Evolutionary conservation across 2,797 vertebrate species (phyloP).

Genomic region (Propithecus deckenii): DNA sequence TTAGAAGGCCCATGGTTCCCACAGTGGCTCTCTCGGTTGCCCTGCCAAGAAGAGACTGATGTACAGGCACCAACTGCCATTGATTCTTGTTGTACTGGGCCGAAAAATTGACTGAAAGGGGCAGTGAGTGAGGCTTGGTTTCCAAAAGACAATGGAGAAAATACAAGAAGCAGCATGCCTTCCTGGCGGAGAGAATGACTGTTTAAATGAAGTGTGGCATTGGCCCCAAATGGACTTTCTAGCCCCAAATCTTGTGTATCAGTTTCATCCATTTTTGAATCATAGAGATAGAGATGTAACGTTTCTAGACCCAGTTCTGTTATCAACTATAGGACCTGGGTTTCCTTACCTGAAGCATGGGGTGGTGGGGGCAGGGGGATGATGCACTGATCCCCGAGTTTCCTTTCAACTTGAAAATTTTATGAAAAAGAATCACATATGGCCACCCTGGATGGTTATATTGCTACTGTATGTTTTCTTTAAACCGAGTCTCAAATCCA

Average conservation of each 20-base stretch:
- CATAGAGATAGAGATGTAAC: neutral
- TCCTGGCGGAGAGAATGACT: neutral
- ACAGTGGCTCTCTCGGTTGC: slow-evolving; percentile 3
- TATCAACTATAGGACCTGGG: neutral
- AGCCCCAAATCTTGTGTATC: neutral
- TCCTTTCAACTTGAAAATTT: slow-evolving; percentile 39
- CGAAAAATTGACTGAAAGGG: neutral
- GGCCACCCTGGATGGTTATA: slow-evolving; percentile 42
- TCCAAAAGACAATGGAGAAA: neutral
- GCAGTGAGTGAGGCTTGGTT: neutral
- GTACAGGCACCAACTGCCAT: neutral
- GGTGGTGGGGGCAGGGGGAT: neutral
- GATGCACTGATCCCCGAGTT: neutral
- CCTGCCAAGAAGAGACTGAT: slow-evolving; percentile 21
- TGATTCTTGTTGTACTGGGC: slow-evolving; percentile 14
- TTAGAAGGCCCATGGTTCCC: slow-evolving; percentile 33
- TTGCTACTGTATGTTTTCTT: slow-evolving; percentile 62
- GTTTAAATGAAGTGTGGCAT: neutral
- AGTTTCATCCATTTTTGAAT: neutral
- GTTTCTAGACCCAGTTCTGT: neutral
- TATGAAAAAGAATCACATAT: slow-evolving; percentile 44
- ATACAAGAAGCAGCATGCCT: neutral
- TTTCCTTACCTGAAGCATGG: neutral
- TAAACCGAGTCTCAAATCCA: slow-evolving; percentile 64
- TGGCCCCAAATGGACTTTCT: neutral